These are phyloP conservation scores for Drosophila kepulauana DNA, from an alignment of 1,140 invertebrate genomes.

Conservation along the genomic window DNA sequence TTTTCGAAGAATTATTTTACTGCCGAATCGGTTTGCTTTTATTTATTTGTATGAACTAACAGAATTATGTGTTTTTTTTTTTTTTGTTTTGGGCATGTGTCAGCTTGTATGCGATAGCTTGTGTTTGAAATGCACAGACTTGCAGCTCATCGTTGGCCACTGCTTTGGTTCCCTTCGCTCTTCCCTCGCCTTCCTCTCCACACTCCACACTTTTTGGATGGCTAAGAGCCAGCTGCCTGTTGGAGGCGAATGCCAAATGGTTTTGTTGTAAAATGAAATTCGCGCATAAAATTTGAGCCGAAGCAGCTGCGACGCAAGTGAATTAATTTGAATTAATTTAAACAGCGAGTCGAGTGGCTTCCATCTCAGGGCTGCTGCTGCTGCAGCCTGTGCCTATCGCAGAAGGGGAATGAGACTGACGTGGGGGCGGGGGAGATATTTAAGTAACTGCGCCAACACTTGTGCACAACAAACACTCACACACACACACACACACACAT, in stretches of 20 bases:
- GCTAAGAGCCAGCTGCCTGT: not conserved
- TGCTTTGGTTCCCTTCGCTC: not conserved
- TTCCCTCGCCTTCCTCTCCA: not conserved
- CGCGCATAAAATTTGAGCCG: slow-evolving; percentile 81
- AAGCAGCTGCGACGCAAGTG: slow-evolving; percentile 80
- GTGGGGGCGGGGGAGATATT: slow-evolving; percentile 34
- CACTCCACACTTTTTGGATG: not conserved
- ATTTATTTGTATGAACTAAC: no score
- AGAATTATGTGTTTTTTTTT: no score
- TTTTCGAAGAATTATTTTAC: no score
- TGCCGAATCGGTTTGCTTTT: no score
- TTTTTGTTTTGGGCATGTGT: no score
- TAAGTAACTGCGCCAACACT: slow-evolving; percentile 74
- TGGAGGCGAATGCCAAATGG: slow-evolving; percentile 50
- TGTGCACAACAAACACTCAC: slow-evolving; percentile 47
- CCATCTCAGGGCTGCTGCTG: slow-evolving; percentile 10
- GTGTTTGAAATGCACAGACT: no score
- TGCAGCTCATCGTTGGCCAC: not conserved
- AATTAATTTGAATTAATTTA: slow-evolving; percentile 83
- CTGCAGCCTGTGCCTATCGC: slow-evolving; percentile 19
- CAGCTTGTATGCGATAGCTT: no score
- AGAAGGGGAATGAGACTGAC: not conserved
- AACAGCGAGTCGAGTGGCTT: slow-evolving; percentile 46
- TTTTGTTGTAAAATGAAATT: slow-evolving; percentile 77
- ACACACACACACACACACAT: slow-evolving; percentile 26